Evolutionary conservation across 2,888 invertebrate genomes (phyloP).

Genomic region (Drosophila koepferae): DNA sequence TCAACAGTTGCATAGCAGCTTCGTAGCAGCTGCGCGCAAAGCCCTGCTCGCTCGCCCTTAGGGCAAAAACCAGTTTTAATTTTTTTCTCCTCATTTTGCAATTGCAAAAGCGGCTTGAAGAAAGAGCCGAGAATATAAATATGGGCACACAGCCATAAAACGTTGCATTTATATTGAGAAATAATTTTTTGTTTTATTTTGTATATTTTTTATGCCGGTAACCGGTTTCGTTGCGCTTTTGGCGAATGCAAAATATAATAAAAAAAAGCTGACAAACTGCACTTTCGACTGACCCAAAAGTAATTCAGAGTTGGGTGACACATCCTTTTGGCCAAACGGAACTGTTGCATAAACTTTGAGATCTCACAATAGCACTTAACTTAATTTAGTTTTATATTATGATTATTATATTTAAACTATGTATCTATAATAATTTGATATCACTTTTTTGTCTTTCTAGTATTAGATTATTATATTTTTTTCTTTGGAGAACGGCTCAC

Average conservation of each 20-base stretch:
- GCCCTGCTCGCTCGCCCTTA: constrained; percentile 14
- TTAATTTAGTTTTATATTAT: constrained; percentile 18
- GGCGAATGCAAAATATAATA: constrained; percentile 45
- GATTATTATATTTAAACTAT: constrained; percentile 16
- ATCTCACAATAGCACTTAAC: constrained; percentile 32
- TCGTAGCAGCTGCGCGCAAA: constrained; percentile 7
- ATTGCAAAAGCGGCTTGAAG: neutral
- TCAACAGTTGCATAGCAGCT: constrained; percentile 22
- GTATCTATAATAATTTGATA: constrained; percentile 25
- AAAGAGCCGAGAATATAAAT: constrained; percentile 20
- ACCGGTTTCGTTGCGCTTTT: constrained; percentile 68
- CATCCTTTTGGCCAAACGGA: constrained; percentile 10
- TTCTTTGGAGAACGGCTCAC: constrained; percentile 74
- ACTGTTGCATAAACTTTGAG: constrained; percentile 15
- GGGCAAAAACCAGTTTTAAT: constrained; percentile 45
- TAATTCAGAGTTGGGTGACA: constrained; percentile 12
- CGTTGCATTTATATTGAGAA: constrained; percentile 11
- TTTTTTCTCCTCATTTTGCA: constrained; percentile 1
- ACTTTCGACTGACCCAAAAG: constrained; percentile 48
- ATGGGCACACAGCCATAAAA: constrained; percentile 21
- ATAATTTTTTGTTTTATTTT: neutral
- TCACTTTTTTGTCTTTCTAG: constrained; percentile 38
- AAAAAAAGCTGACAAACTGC: constrained; percentile 41
- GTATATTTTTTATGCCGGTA: constrained; percentile 59
- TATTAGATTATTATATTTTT: constrained; percentile 26